Percentiles rank a stretch among this genome's conserved stretches.
These are phyloP conservation scores for Catharus minimus DNA, from an alignment of 2,113 vertebrate species.

Conservation along the genomic window DNA sequence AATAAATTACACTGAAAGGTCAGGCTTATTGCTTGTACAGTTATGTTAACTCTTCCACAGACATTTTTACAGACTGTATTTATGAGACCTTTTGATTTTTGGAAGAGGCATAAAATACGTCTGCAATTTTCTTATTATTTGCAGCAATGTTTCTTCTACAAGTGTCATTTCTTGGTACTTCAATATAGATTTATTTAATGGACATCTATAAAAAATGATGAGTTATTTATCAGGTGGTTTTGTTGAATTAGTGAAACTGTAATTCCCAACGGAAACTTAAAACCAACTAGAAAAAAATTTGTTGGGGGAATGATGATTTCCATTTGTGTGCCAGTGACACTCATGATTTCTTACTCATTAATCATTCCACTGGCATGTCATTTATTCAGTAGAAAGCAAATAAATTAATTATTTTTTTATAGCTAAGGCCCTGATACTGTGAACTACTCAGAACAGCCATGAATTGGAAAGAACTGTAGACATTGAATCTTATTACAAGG, in stretches of 20 bases:
- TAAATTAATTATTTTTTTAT: conserved; percentile 34
- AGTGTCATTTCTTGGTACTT: conserved; percentile 66
- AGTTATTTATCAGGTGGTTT: conserved; percentile 69
- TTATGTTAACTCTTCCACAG: conserved; percentile 79
- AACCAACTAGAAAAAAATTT: conserved; percentile 29
- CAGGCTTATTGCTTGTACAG: conserved; percentile 81
- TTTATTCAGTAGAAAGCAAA: conserved; percentile 42
- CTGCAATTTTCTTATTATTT: conserved; percentile 74
- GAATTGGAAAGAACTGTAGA: not conserved
- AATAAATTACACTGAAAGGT: conserved; percentile 85
- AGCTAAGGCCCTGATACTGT: not conserved
- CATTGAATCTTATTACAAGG: not conserved
- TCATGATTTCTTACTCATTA: conserved; percentile 28
- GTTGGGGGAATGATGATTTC: conserved; percentile 31
- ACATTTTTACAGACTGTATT: conserved; percentile 80
- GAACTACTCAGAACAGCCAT: not conserved
- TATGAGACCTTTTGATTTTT: conserved; percentile 79
- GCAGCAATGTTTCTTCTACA: conserved; percentile 65
- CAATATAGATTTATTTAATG: conserved; percentile 67
- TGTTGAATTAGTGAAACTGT: conserved; percentile 63
- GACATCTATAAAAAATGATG: conserved; percentile 62
- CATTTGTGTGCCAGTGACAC: not conserved
- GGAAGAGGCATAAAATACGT: conserved; percentile 74
- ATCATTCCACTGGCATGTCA: conserved; percentile 2
- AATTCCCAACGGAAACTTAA: conserved; percentile 54